A percentile compares a stretch with the other conserved stretches of the same genome.
Conservation (phyloP, 2,797 vertebrate genomes). For the Acrocephalus scirpaceus region DNA sequence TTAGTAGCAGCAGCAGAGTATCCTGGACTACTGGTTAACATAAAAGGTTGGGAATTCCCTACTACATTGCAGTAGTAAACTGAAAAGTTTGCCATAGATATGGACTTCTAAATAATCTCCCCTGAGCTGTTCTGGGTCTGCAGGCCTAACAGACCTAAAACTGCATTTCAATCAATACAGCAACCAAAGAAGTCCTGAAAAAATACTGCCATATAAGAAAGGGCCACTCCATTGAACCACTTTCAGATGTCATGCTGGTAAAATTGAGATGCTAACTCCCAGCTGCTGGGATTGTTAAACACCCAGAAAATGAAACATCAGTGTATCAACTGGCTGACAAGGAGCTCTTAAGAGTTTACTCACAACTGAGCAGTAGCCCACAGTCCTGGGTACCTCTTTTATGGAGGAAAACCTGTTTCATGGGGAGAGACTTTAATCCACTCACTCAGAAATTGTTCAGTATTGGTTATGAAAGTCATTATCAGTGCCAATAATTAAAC, state of each 20-base stretch:
- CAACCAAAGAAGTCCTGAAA: neutral
- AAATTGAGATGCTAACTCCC: neutral
- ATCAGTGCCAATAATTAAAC: neutral
- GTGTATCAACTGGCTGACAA: neutral
- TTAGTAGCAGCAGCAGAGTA: neutral
- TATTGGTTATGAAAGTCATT: neutral
- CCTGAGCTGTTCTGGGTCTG: neutral
- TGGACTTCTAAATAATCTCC: neutral
- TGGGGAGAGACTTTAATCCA: neutral
- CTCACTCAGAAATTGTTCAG: neutral
- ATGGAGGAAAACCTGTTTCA: neutral
- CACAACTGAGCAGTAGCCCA: neutral
- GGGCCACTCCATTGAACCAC: neutral
- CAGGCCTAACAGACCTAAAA: neutral
- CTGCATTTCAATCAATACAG: neutral
- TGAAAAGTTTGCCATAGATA: neutral
- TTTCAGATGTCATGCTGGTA: neutral
- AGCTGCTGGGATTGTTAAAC: neutral
- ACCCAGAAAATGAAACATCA: constrained; percentile 24
- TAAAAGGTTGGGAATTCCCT: neutral
- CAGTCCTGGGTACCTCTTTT: neutral
- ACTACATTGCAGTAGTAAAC: neutral
- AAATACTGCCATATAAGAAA: neutral
- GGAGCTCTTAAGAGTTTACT: constrained; percentile 2
- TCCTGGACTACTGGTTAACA: neutral